Conservation (phyloP, 2,888 invertebrate genomes). For the Teleogryllus oceanicus region DNA sequence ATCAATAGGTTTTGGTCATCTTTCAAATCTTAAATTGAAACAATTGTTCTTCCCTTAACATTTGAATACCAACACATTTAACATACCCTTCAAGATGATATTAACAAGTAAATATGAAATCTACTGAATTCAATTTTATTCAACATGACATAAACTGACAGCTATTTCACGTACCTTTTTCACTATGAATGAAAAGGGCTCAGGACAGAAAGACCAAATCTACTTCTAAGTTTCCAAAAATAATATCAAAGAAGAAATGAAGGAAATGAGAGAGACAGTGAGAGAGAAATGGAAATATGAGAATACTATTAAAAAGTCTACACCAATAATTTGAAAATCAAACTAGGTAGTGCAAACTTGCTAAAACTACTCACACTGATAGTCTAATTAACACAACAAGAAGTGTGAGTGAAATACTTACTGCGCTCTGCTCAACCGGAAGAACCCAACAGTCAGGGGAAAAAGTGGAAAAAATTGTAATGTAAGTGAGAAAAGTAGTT, state of each 20-base stretch:
- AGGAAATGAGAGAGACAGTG: slow-evolving; percentile 20
- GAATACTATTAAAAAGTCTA: slow-evolving; percentile 19
- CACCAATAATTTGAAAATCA: slow-evolving; percentile 10
- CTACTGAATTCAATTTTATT: slow-evolving; percentile 22
- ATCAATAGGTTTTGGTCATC: background rate
- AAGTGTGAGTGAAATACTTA: slow-evolving; percentile 53
- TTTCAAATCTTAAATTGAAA: background rate
- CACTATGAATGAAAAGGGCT: background rate
- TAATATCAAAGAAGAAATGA: slow-evolving; percentile 18
- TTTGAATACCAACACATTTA: slow-evolving; percentile 68
- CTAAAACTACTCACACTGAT: slow-evolving; percentile 28
- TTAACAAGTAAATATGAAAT: slow-evolving; percentile 1
- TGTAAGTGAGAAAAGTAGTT: slow-evolving; percentile 42
- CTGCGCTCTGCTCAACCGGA: slow-evolving; percentile 64
- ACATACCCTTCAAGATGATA: slow-evolving; percentile 19
- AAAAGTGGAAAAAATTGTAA: slow-evolving; percentile 54
- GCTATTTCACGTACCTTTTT: slow-evolving; percentile 24
- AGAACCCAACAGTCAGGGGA: slow-evolving; percentile 67
- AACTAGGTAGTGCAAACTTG: background rate
- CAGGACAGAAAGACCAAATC: slow-evolving; percentile 12
- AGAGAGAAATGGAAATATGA: slow-evolving; percentile 24
- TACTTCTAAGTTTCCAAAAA: slow-evolving; percentile 22
- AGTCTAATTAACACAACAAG: slow-evolving; percentile 26
- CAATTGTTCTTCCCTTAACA: slow-evolving; percentile 46
- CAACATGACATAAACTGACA: slow-evolving; percentile 20